A percentile compares a stretch with the other conserved stretches of the same genome.
These are phyloP conservation scores for Glossosoma conforme DNA, from an alignment of 1,140 invertebrate species.

Conservation along the genomic window DNA sequence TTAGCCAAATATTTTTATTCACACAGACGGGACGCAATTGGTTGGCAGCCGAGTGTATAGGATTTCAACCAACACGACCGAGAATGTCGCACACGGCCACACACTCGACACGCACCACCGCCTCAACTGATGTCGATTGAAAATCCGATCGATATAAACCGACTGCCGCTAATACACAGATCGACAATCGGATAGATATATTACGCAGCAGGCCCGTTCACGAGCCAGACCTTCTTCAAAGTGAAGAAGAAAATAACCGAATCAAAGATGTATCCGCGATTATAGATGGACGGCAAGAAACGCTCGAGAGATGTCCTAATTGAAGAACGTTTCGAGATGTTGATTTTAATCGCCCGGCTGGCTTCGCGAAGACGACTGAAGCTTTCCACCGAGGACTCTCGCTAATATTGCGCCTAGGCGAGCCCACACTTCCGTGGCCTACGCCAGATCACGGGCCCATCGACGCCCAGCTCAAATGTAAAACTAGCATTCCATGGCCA, in stretches of 20 bases:
- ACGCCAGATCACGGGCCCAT: conserved; percentile 1
- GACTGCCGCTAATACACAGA: too few relatives aligned
- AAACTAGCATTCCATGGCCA: too few relatives aligned
- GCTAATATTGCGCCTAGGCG: conserved; percentile 7
- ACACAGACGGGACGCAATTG: conserved; percentile 16
- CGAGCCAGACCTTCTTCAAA: too few relatives aligned
- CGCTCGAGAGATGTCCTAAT: too few relatives aligned
- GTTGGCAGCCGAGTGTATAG: conserved; percentile 22
- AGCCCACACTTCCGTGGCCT: conserved; percentile 7
- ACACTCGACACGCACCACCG: conserved; percentile 14
- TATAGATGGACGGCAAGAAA: too few relatives aligned
- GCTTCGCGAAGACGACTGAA: too few relatives aligned
- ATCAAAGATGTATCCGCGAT: too few relatives aligned
- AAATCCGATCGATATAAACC: background rate
- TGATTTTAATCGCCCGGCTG: too few relatives aligned
- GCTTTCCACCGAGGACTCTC: conserved; percentile 2
- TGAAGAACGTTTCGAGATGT: too few relatives aligned
- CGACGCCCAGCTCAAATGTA: conserved; percentile 6
- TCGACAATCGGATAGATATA: too few relatives aligned
- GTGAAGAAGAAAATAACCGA: too few relatives aligned
- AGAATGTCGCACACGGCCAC: conserved; percentile 17
- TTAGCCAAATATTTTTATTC: conserved; percentile 31
- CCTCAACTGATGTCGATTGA: conserved; percentile 5
- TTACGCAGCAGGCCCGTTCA: too few relatives aligned
- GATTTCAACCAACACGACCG: conserved; percentile 24